Base-by-base conservation (phyloP, 2,113 vertebrate genomes). In the Hiodon tergisus region DNA sequence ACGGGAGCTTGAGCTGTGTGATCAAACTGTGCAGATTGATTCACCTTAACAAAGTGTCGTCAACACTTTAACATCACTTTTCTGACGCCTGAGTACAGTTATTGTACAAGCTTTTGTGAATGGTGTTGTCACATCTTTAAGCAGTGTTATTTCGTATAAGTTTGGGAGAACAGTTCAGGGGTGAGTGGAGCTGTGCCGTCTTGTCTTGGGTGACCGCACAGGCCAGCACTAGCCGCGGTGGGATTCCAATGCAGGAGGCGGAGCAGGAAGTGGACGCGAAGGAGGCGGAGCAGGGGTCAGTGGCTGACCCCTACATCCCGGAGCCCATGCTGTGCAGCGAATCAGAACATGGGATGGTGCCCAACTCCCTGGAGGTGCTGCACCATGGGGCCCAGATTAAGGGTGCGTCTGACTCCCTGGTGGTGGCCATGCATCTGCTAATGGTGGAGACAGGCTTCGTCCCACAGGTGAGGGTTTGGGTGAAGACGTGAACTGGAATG, bases 261-360 rank as follows among this genome's bases (percentile, higher is more conserved):
- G 61, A 63, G 57, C 0, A 67, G 13, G 62, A 62, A 5, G 16
- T 52, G 2, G 67, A 57, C 47, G 54, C 5, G 3, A 73, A 58
- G 2, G 67, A 57, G 50, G 54, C 5, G 3, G 76, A 69, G 16
- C 54, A 76, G 11, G 3, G 85, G 9, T 87, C 87, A 69, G 74
- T 76, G 3, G 3, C 77, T 2, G 83, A 84, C 5, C 78, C 68
- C 70, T 89, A 77, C 63, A 83, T 86, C 13, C 89, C 87, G 0
- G 95, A 95, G 11, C 96, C 96, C 2, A 96, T 98, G 95, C 88
- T 99, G 75, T 97, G 95, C 83, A 90, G 90, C 53, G 96, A 98
- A 82, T 89, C 94, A 0, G 87, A 83, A 76, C 90, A 92, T 0
- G 94, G 95, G 6, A 87, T 90, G 79, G 91, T 94, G 46, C 97